Percentiles rank a stretch among this genome's conserved stretches.
Conservation (phyloP, 2,113 vertebrate species). For the Nerophis lumbriciformis region DNA sequence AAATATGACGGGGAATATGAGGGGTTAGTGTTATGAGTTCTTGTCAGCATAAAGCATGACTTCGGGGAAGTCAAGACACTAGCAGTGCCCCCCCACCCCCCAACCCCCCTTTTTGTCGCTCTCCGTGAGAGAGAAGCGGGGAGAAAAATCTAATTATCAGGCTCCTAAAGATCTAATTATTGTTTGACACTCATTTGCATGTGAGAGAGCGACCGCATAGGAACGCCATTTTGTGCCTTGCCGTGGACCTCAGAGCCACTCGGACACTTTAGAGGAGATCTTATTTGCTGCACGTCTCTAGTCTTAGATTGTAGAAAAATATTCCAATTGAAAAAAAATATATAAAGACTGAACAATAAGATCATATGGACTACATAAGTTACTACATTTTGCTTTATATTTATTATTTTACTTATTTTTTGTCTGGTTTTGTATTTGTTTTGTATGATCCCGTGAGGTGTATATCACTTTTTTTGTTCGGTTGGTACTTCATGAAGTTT, state of each 20-base stretch:
- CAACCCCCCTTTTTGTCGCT: slow-evolving; percentile 46
- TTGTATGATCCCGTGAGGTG: too few species aligned
- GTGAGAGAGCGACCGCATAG: slow-evolving; percentile 58
- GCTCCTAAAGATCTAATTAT: slow-evolving; percentile 72
- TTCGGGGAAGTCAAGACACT: slow-evolving; percentile 53
- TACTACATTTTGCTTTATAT: too few species aligned
- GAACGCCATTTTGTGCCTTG: slow-evolving; percentile 66
- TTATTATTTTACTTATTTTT: too few species aligned
- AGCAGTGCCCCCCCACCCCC: slow-evolving; percentile 58
- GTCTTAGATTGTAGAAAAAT: too few species aligned
- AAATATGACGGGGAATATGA: slow-evolving; percentile 51
- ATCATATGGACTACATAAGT: too few species aligned
- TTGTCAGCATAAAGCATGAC: slow-evolving; percentile 49
- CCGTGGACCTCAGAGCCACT: slow-evolving; percentile 39
- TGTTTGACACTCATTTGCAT: slow-evolving; percentile 68
- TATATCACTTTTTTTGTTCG: too few species aligned
- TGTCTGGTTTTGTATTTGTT: too few species aligned
- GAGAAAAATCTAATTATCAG: slow-evolving; percentile 70
- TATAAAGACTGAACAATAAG: too few species aligned
- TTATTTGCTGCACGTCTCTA: slow-evolving; percentile 2
- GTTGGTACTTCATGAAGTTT: too few species aligned
- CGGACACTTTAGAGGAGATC: slow-evolving; percentile 15
- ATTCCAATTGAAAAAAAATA: too few species aligned
- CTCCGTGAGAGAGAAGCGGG: slow-evolving; percentile 49
- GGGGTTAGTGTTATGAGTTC: slow-evolving; percentile 8